A percentile compares a stretch with the other conserved stretches of the same genome.
Conservation (phyloP, 2,888 invertebrate species). For the Cyrtodaria siliqua region DNA sequence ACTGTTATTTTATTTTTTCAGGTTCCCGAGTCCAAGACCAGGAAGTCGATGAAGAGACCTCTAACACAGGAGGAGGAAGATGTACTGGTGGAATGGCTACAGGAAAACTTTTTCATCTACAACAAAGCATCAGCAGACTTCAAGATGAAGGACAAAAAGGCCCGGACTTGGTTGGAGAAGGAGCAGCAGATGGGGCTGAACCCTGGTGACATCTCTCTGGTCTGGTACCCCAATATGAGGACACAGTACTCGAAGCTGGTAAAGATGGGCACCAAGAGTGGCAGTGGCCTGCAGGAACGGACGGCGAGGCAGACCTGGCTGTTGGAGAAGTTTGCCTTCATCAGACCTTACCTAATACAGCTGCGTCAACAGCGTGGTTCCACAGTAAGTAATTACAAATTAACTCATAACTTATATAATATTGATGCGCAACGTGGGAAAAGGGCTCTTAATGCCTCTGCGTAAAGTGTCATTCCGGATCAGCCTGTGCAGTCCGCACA, state of each 20-base stretch:
- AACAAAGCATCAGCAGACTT: constrained; percentile 34
- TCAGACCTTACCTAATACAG: constrained; percentile 30
- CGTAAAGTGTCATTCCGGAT: too few species aligned
- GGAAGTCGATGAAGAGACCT: constrained; percentile 19
- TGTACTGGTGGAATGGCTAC: constrained; percentile 24
- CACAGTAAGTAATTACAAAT: constrained; percentile 25
- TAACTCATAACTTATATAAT: too few species aligned
- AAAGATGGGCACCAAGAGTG: constrained; percentile 19
- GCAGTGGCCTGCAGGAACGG: constrained; percentile 19
- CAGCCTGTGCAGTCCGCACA: too few species aligned
- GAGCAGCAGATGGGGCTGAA: constrained; percentile 26
- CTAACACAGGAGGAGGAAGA: constrained; percentile 35
- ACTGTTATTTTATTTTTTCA: constrained; percentile 4
- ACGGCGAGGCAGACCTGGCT: constrained; percentile 37
- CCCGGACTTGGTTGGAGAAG: constrained; percentile 29
- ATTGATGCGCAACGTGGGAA: too few species aligned
- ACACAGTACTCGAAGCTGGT: constrained; percentile 28
- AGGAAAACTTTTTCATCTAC: constrained; percentile 40
- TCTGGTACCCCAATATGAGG: constrained; percentile 37
- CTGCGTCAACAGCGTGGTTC: constrained; percentile 28
- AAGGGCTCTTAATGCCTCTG: too few species aligned
- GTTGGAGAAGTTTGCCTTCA: constrained; percentile 23
- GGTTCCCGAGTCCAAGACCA: constrained; percentile 17
- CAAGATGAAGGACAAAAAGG: constrained; percentile 40
- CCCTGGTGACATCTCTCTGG: constrained; percentile 21